These are phyloP conservation scores for Mormyrops attenuatus DNA, from an alignment of 2,797 vertebrate genomes.

Conservation along the genomic window DNA sequence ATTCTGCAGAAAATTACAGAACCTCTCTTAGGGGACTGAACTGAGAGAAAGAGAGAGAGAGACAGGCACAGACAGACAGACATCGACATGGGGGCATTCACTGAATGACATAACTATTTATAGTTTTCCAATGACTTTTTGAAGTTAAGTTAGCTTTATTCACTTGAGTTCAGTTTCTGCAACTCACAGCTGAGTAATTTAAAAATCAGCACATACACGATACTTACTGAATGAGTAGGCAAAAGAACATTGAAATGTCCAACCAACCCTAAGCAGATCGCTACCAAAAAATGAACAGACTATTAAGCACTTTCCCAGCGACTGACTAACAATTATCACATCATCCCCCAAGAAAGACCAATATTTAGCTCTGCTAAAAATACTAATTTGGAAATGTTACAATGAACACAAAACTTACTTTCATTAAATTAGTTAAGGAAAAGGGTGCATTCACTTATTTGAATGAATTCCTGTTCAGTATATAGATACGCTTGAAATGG, in stretches of 20 bases:
- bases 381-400: neutral
- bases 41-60: neutral
- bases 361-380: neutral
- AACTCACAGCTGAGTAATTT: neutral
- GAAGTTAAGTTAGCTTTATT: neutral
- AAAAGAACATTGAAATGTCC: neutral
- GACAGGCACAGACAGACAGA: neutral
- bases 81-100: neutral
- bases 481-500: neutral
- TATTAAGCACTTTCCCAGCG: neutral
- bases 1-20: constrained; percentile 11
- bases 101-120: neutral
- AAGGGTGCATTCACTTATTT: neutral
- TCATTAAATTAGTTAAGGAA: neutral
- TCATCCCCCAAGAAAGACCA: neutral
- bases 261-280: neutral
- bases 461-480: neutral
- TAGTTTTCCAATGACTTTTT: neutral
- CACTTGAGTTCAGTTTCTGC: neutral
- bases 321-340: neutral
- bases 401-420: neutral
- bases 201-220: neutral
- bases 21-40: neutral
- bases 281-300: neutral
- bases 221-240: neutral